A percentile compares a stretch with the other conserved stretches of the same genome.
phyloP scores from a whole-genome alignment of 2,113 vertebrate species.

The Colaptes auratus region DNA sequence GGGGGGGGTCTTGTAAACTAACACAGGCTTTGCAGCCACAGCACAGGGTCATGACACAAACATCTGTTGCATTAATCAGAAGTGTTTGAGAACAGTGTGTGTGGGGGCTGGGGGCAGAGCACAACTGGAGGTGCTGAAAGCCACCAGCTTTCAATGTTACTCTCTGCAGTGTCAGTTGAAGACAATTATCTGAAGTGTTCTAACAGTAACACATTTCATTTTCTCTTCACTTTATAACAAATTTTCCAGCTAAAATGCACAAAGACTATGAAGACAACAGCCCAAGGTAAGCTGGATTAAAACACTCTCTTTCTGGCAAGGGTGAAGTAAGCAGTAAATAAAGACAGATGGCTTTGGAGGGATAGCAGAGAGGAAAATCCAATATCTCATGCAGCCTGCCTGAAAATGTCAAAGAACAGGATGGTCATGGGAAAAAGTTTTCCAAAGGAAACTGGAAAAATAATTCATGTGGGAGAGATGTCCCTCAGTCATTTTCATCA shows the following conservation, averaged over 20 bases:
- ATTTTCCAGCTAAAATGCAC: constrained; percentile 65
- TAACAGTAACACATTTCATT: not conserved
- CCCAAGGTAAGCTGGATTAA: constrained; percentile 63
- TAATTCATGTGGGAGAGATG: not conserved
- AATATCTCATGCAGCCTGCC: not conserved
- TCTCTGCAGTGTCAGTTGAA: not conserved
- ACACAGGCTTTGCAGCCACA: not conserved
- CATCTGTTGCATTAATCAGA: not conserved
- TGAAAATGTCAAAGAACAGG: not conserved
- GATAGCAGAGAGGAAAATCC: not conserved
- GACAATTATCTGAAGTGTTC: not conserved
- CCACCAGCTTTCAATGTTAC: not conserved
- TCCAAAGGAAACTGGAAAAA: not conserved
- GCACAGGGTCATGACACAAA: not conserved
- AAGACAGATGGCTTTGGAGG: not conserved
- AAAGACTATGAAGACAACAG: constrained; percentile 38
- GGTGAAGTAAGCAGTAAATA: not conserved
- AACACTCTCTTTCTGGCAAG: not conserved
- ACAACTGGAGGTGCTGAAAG: not conserved
- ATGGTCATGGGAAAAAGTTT: not conserved
- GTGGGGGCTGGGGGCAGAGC: too few species aligned
- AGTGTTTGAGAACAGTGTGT: not conserved
- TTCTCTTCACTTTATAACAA: not conserved
- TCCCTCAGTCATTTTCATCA: not conserved
- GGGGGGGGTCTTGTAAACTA: not conserved